phyloP scores from a whole-genome alignment of 2,797 vertebrate species.

The Nasua narica region DNA sequence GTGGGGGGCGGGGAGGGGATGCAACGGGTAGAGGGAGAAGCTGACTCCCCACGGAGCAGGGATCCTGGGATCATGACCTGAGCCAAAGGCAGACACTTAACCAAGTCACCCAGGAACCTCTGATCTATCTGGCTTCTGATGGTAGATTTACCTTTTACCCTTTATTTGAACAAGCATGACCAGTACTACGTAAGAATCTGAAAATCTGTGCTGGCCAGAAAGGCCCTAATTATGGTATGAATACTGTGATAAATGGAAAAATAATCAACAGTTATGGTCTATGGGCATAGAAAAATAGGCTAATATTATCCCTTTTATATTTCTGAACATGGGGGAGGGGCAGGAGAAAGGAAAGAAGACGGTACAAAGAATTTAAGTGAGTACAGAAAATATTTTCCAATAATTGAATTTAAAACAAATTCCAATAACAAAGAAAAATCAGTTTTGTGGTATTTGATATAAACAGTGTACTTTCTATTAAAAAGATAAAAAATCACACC shows the following conservation, averaged over 20 bases:
- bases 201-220: background rate
- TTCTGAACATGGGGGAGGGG: background rate
- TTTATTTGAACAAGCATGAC: background rate
- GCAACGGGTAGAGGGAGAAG: background rate
- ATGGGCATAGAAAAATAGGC: background rate
- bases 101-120: background rate
- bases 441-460: background rate
- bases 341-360: background rate
- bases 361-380: background rate
- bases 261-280: background rate
- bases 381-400: background rate
- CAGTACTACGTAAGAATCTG: background rate
- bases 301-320: background rate
- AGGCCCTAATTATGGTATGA: background rate
- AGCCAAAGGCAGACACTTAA: background rate
- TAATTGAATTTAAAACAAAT: constrained; percentile 30
- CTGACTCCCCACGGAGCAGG: background rate
- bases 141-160: background rate
- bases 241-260: background rate
- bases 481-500: background rate
- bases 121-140: background rate
- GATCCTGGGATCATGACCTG: background rate
- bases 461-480: background rate
- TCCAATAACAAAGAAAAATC: background rate
- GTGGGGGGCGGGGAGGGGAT: no score